Evolutionary conservation across 2,888 invertebrate genomes (phyloP).

Genomic region (Caenorhabditis uteleia): DNA sequence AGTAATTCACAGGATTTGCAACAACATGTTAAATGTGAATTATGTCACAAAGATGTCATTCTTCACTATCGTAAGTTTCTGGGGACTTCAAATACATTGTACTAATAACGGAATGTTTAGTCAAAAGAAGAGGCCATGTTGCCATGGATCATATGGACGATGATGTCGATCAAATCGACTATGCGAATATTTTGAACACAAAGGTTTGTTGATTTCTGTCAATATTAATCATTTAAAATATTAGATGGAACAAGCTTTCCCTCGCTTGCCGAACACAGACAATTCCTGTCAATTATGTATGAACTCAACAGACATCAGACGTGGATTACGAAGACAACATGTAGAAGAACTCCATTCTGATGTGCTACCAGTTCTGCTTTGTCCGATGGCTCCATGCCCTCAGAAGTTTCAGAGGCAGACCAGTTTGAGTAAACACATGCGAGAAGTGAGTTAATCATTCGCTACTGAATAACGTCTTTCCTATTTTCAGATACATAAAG

Average conservation of each 20-base stretch:
- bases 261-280: slow-evolving; percentile 14
- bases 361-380: slow-evolving; percentile 5
- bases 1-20: no score
- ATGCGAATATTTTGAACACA: slow-evolving; percentile 2
- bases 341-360: slow-evolving; percentile 10
- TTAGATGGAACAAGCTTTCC: slow-evolving; percentile 20
- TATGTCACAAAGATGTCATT: slow-evolving; percentile 7
- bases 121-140: slow-evolving; percentile 13
- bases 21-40: slow-evolving; percentile 5
- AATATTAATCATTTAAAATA: neutral
- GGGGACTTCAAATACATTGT: neutral
- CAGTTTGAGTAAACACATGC: slow-evolving; percentile 20
- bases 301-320: slow-evolving; percentile 1
- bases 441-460: no score
- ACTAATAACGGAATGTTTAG: slow-evolving; percentile 6
- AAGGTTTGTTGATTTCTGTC: slow-evolving; percentile 3
- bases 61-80: slow-evolving; percentile 21
- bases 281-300: slow-evolving; percentile 23
- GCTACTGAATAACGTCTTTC: no score
- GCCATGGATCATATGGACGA: slow-evolving; percentile 8
- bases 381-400: slow-evolving; percentile 8
- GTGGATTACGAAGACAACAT: slow-evolving; percentile 9
- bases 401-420: slow-evolving; percentile 12
- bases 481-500: slow-evolving; percentile 10
- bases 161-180: slow-evolving; percentile 3